phyloP scores from a whole-genome alignment of 2,888 invertebrate genomes.

The Chrysolina oricalcia region DNA sequence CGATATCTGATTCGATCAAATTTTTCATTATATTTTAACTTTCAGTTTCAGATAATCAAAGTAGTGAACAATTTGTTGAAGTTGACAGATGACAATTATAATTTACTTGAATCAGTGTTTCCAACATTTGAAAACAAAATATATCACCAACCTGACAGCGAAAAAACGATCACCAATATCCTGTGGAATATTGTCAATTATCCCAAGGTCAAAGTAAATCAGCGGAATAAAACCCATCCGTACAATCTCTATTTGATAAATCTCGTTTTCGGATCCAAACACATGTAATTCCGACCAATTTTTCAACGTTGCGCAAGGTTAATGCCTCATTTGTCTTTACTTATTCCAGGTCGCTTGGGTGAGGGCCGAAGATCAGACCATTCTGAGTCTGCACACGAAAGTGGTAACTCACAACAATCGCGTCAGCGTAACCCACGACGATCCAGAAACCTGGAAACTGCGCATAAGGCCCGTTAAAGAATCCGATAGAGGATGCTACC shows the following conservation, averaged over 20 bases:
- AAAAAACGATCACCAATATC: too few relatives aligned
- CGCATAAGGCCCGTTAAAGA: constrained; percentile 88
- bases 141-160: too few relatives aligned
- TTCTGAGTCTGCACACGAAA: constrained; percentile 87
- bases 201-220: too few relatives aligned
- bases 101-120: too few relatives aligned
- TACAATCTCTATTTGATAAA: constrained; percentile 31
- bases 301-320: constrained; percentile 46
- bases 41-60: too few relatives aligned
- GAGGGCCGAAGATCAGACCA: constrained; percentile 92
- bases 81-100: too few relatives aligned
- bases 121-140: too few relatives aligned
- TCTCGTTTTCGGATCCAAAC: constrained; percentile 46
- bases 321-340: constrained; percentile 47
- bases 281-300: constrained; percentile 44
- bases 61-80: too few relatives aligned
- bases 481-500: constrained; percentile 90
- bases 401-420: constrained; percentile 89
- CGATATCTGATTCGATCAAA: too few relatives aligned
- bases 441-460: constrained; percentile 88
- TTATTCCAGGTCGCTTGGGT: constrained; percentile 88
- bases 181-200: too few relatives aligned
- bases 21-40: too few relatives aligned
- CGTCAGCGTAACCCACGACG: constrained; percentile 87
- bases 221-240: background rate